Evolutionary conservation across 2,113 vertebrate genomes (phyloP), one percentile per base, ranked within the genome.

Genomic region (Struthidea cinerea): DNA sequence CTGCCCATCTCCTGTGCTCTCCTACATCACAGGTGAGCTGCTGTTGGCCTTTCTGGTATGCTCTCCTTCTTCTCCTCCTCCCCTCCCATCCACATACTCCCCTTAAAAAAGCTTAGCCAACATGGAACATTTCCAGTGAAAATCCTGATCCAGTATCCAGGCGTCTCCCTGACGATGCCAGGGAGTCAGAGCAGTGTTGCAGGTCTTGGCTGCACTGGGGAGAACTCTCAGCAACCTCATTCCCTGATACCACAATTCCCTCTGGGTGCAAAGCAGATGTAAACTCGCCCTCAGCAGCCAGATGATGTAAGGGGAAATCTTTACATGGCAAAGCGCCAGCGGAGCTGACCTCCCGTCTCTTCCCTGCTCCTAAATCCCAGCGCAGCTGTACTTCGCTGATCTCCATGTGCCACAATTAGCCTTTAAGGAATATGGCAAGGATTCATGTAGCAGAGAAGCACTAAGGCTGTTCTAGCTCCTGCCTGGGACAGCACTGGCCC

Each of bases 251-350:
- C 52, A 32, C 94, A 95, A 84, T 53, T 91, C 96, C 93, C 96
- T 57, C 5, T 4, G 92, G 95, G 71, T 57, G 65, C 70, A 89
- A 89, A 91, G 93, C 91, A 95, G 91, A 94, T 91, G 93, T 95
- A 96, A 96, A 90, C 89, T 84, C 19, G 83, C 79, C 89, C 88
- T 94, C 77, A 10, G 95, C 96, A 91, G 96, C 91, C 93, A 92
- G 94, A 88, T 95, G 87, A 96, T 93, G 96, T 93, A 92, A 94
- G 73, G 94, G 96, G 91, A 96, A 95, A 96, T 95, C 91, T 93
- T 89, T 83, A 87, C 81, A 84, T 91, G 90, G 95, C 96, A 82
- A 81, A 84, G 84, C 1, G 89, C 93, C 93, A 97, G 84, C 3
- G 2, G 86, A 96, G 84, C 93, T 96, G 95, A 95, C 94, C 94